Percentiles rank a stretch among this genome's conserved stretches.
Conservation (phyloP, 1,140 invertebrate genomes). For the Chironomus striatipennis region DNA sequence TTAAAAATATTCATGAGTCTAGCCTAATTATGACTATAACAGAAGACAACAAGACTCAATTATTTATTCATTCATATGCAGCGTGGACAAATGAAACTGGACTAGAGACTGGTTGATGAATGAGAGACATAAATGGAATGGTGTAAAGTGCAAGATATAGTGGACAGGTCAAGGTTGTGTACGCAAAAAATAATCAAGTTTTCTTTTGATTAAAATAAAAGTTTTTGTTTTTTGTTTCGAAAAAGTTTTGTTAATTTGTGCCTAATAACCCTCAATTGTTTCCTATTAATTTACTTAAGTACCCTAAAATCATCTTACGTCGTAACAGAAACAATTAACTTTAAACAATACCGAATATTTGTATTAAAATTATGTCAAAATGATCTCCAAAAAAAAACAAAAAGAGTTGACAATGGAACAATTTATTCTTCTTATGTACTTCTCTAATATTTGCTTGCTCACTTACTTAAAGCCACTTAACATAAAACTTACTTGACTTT, state of each 20-base stretch:
- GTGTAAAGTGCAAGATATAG: too few species aligned
- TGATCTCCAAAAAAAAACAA: background rate
- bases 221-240: too few species aligned
- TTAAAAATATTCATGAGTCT: background rate
- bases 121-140: too few species aligned
- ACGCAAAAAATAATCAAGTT: background rate
- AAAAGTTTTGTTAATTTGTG: too few species aligned
- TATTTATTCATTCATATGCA: background rate
- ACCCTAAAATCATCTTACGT: background rate
- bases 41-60: background rate
- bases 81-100: background rate
- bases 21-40: background rate
- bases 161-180: background rate
- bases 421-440: background rate
- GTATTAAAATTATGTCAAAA: background rate
- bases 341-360: conserved; percentile 6
- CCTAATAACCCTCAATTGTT: too few species aligned
- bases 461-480: background rate
- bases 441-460: background rate
- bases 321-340: background rate
- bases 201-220: too few species aligned
- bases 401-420: background rate
- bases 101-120: background rate
- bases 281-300: too few species aligned
- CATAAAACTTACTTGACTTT: background rate